Evolutionary conservation across 2,888 invertebrate species (phyloP).

Genomic region (Pollenia angustigena): DNA sequence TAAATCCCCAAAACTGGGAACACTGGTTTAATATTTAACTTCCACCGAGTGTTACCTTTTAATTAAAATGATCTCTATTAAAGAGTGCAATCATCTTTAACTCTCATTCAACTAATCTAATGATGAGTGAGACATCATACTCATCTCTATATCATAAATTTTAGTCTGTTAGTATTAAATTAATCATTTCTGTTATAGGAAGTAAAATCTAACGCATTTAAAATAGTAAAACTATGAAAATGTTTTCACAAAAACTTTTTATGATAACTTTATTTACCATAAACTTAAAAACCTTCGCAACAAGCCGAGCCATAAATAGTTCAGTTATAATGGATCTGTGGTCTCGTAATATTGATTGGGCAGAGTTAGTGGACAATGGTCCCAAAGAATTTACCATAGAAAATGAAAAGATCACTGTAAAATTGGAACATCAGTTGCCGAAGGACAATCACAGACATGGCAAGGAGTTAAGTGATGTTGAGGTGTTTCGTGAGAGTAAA

Average conservation of each 20-base stretch:
- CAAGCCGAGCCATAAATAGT: constrained; percentile 40
- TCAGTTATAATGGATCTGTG: constrained; percentile 57
- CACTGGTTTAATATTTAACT: no score
- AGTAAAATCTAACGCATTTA: constrained; percentile 7
- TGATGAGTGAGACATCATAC: constrained; percentile 5
- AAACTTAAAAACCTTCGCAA: not conserved
- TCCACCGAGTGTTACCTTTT: no score
- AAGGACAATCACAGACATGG: not conserved
- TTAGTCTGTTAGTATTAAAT: constrained; percentile 28
- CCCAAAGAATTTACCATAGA: constrained; percentile 46
- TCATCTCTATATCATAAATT: not conserved
- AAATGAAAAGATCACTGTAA: constrained; percentile 53
- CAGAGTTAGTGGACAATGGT: constrained; percentile 39
- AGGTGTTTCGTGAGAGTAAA: constrained; percentile 60
- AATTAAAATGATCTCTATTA: not conserved
- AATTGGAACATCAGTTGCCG: constrained; percentile 43
- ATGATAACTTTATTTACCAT: not conserved
- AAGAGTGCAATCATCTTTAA: not conserved
- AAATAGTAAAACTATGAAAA: not conserved
- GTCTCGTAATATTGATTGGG: constrained; percentile 55
- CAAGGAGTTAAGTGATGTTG: constrained; percentile 37
- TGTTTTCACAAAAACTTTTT: not conserved
- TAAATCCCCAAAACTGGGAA: no score
- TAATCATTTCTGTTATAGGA: constrained; percentile 27
- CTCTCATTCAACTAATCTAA: not conserved